A percentile compares a stretch with the other conserved stretches of the same genome.
phyloP scores from a whole-genome alignment of 2,113 vertebrate genomes.

The Ciconia maguari region DNA sequence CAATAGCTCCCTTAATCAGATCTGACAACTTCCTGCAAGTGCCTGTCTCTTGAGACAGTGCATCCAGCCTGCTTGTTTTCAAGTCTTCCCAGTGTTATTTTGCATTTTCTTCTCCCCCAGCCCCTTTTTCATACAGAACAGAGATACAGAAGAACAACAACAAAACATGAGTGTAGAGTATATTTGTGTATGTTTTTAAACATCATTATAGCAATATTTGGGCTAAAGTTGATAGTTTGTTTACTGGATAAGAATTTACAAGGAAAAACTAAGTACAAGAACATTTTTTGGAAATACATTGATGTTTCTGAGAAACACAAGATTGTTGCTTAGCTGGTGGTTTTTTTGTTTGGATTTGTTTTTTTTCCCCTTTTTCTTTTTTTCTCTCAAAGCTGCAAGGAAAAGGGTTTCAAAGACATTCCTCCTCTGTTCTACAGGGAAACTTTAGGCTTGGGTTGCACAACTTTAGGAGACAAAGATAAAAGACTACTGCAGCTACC shows the following conservation, averaged over 20 bases:
- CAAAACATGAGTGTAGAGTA: not conserved
- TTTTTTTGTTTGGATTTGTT: not conserved
- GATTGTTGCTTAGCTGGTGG: not conserved
- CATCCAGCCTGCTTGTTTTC: conserved; percentile 56
- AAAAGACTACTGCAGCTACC: not conserved
- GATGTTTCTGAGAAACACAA: not conserved
- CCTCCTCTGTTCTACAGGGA: not conserved
- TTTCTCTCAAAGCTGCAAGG: not conserved
- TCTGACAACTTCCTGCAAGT: conserved; percentile 67
- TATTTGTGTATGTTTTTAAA: not conserved
- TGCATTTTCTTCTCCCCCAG: not conserved
- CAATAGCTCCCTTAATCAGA: conserved; percentile 68
- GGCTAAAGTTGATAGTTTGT: conserved; percentile 15
- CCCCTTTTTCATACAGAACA: not conserved
- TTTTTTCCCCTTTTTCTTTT: not conserved
- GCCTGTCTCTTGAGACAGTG: conserved; percentile 48
- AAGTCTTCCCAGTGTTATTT: not conserved
- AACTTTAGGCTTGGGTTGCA: not conserved
- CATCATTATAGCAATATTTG: conserved; percentile 20
- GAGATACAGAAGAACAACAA: not conserved
- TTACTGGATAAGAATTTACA: conserved; percentile 36
- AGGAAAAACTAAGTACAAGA: conserved; percentile 19
- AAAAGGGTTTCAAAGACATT: not conserved
- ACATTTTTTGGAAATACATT: not conserved
- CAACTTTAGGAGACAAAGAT: not conserved